Conservation (phyloP, 2,888 invertebrate species). For the Epirrhoe tristata region DNA sequence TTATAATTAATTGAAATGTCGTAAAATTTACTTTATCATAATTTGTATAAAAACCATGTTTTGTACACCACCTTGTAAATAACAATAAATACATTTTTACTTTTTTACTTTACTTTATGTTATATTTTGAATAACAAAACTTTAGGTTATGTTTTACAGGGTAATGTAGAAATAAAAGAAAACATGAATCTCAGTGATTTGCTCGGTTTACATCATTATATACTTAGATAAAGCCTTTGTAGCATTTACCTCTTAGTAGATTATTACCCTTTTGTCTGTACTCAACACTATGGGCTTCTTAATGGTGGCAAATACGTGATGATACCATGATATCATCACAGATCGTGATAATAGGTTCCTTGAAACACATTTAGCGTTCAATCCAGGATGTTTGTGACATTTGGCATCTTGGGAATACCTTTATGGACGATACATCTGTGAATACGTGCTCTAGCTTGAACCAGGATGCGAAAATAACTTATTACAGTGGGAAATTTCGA, state of each 20-base stretch:
- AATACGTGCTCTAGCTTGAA: background rate
- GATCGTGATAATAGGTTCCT: slow-evolving; percentile 44
- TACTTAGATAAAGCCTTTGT: background rate
- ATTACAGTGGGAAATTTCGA: slow-evolving; percentile 1
- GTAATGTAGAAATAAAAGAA: background rate
- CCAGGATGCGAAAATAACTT: background rate
- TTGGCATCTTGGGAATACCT: slow-evolving; percentile 28
- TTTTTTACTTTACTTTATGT: too few species aligned
- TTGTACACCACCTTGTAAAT: too few species aligned
- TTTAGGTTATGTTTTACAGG: too few species aligned
- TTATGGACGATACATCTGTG: slow-evolving; percentile 7
- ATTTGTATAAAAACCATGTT: too few species aligned
- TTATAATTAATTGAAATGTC: background rate
- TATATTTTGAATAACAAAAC: too few species aligned
- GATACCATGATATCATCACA: slow-evolving; percentile 43
- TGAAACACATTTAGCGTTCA: slow-evolving; percentile 34
- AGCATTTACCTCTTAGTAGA: slow-evolving; percentile 12
- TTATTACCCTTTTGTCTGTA: slow-evolving; percentile 22
- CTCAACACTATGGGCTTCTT: slow-evolving; percentile 25
- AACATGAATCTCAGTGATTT: background rate
- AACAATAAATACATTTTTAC: too few species aligned
- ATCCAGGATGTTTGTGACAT: slow-evolving; percentile 27
- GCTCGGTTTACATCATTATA: background rate
- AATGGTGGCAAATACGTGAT: slow-evolving; percentile 35
- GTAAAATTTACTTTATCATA: too few species aligned